These are phyloP conservation scores for Microchirus variegatus DNA, from an alignment of 2,797 vertebrate species.

Conservation along the genomic window DNA sequence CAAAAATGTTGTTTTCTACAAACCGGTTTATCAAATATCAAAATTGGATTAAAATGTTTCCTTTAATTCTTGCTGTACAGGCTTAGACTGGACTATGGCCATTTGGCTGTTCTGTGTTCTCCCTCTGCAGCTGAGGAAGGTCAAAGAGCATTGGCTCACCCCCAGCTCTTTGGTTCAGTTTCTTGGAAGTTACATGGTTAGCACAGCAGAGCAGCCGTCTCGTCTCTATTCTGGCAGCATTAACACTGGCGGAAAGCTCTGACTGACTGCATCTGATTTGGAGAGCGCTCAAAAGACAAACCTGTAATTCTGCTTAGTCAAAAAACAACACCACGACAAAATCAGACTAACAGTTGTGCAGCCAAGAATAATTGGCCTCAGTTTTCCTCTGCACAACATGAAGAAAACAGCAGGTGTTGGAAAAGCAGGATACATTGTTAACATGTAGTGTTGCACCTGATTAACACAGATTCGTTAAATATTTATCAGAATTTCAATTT, in stretches of 20 bases:
- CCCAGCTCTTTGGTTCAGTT: conserved; percentile 34
- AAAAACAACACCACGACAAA: conserved; percentile 13
- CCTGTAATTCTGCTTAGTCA: conserved; percentile 4
- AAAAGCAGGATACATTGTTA: too few relatives aligned
- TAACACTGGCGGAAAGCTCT: conserved; percentile 3
- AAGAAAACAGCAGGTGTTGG: not conserved
- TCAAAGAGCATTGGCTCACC: conserved; percentile 32
- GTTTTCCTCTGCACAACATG: conserved; percentile 1
- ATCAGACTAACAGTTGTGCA: not conserved
- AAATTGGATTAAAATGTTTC: not conserved
- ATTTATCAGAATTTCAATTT: too few relatives aligned
- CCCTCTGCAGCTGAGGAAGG: conserved; percentile 40
- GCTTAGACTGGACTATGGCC: conserved; percentile 14
- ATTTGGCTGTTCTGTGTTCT: conserved; percentile 26
- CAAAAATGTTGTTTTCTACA: too few relatives aligned
- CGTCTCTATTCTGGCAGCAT: not conserved
- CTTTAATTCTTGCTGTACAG: conserved; percentile 14
- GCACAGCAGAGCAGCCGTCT: conserved; percentile 8
- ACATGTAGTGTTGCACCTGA: too few relatives aligned
- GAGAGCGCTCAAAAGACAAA: conserved; percentile 9
- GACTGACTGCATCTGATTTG: not conserved
- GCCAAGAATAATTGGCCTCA: not conserved
- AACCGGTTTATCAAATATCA: too few relatives aligned
- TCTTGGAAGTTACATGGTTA: conserved; percentile 41
- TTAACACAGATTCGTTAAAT: too few relatives aligned